Conservation (phyloP, 2,113 vertebrate species). For the Egretta garzetta region DNA sequence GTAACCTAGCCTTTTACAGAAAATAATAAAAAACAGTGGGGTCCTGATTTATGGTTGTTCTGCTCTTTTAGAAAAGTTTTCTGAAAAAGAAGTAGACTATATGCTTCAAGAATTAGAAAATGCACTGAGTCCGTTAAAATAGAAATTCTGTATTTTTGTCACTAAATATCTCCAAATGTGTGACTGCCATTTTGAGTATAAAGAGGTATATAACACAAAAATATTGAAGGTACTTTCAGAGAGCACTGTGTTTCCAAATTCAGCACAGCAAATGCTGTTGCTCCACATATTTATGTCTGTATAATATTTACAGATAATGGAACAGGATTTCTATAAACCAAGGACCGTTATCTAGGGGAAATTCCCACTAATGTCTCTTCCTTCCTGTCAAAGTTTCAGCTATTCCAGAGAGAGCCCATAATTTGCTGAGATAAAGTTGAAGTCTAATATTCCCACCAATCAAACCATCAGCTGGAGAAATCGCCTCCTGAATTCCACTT, state of each 20-base stretch:
- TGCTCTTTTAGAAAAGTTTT: neutral
- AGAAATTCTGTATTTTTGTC: neutral
- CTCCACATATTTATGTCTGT: neutral
- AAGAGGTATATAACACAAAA: neutral
- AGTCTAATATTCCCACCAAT: slow-evolving; percentile 44
- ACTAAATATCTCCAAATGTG: neutral
- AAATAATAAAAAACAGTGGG: neutral
- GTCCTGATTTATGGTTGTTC: neutral
- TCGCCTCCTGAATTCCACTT: slow-evolving; percentile 42
- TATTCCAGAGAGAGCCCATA: slow-evolving; percentile 55
- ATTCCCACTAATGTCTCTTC: slow-evolving; percentile 76
- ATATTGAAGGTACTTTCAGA: neutral
- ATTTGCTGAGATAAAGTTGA: slow-evolving; percentile 48
- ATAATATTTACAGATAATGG: slow-evolving; percentile 53
- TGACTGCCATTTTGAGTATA: neutral
- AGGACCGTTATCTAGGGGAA: slow-evolving; percentile 74
- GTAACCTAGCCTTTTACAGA: neutral
- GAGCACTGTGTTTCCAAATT: slow-evolving; percentile 32
- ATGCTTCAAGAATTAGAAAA: neutral
- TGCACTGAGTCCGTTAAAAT: neutral
- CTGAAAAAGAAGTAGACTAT: neutral
- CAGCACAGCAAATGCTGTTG: neutral
- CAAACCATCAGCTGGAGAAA: neutral
- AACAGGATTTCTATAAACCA: slow-evolving; percentile 67
- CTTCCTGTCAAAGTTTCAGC: slow-evolving; percentile 73